Evolutionary conservation across 2,113 vertebrate genomes (phyloP).

Genomic region (Chloroceryle aenea): DNA sequence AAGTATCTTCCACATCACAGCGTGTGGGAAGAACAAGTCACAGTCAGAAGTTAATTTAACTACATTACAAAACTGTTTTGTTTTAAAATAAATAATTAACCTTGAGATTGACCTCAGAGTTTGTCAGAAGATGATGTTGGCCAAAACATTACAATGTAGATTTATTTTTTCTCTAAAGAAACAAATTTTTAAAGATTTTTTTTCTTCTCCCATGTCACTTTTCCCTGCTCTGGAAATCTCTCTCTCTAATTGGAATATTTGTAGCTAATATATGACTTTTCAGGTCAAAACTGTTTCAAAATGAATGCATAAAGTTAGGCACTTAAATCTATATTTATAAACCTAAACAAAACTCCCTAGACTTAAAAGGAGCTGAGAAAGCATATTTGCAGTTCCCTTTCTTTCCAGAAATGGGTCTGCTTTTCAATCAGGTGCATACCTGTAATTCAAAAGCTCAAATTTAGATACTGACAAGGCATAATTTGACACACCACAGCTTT

Average conservation of each 20-base stretch:
- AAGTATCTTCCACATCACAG: not conserved
- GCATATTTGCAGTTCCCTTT: not conserved
- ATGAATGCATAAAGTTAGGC: not conserved
- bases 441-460: not conserved
- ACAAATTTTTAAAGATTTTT: too few species aligned
- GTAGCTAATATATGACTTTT: not conserved
- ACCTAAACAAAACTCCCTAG: not conserved
- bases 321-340: not conserved
- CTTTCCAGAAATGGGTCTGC: not conserved
- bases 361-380: not conserved
- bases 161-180: not conserved
- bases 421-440: not conserved
- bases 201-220: not conserved
- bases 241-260: not conserved
- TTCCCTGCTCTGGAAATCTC: not conserved
- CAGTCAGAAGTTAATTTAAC: not conserved
- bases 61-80: not conserved
- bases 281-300: not conserved
- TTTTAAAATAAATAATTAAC: not conserved
- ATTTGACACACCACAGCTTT: constrained; percentile 2
- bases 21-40: not conserved
- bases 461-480: not conserved
- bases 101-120: not conserved
- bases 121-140: not conserved
- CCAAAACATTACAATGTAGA: not conserved